Conservation (phyloP, 1,140 invertebrate genomes). For the Zaprionus camerounensis region DNA sequence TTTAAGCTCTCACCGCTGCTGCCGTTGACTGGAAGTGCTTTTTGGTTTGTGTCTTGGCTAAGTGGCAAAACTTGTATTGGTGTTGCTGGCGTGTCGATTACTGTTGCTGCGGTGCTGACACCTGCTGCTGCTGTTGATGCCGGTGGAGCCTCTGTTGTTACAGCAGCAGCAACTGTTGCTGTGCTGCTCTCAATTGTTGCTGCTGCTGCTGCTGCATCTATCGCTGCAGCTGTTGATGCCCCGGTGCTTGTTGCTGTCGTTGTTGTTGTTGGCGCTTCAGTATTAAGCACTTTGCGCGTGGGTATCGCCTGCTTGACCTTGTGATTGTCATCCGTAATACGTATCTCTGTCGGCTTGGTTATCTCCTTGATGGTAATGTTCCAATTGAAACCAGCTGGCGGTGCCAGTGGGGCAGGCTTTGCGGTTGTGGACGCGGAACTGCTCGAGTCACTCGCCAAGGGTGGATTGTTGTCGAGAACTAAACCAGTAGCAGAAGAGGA, state of each 20-base stretch:
- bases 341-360: conserved; percentile 82
- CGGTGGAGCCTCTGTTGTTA: conserved; percentile 21
- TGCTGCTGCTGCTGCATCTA: conserved; percentile 12
- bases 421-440: conserved; percentile 39
- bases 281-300: conserved; percentile 51
- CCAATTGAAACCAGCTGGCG: conserved; percentile 66
- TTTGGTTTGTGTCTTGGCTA: conserved; percentile 64
- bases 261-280: conserved; percentile 44
- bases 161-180: conserved; percentile 32
- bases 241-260: conserved; percentile 12
- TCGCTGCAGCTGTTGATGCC: conserved; percentile 23
- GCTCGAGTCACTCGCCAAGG: conserved; percentile 48
- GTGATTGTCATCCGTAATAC: conserved; percentile 79
- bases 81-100: conserved; percentile 38
- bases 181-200: conserved; percentile 19
- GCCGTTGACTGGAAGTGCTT: conserved; percentile 55
- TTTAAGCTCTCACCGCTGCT: conserved; percentile 72
- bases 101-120: conserved; percentile 24
- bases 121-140: conserved; percentile 12
- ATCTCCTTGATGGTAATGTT: conserved; percentile 84
- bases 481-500: background rate
- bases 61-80: conserved; percentile 28
- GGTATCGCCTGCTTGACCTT: conserved; percentile 70
- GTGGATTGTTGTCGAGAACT: conserved; percentile 72
- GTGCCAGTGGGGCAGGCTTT: conserved; percentile 45